These are phyloP conservation scores for Phrynocephalus versicolor DNA, from an alignment of 2,113 vertebrate genomes.

Conservation along the genomic window DNA sequence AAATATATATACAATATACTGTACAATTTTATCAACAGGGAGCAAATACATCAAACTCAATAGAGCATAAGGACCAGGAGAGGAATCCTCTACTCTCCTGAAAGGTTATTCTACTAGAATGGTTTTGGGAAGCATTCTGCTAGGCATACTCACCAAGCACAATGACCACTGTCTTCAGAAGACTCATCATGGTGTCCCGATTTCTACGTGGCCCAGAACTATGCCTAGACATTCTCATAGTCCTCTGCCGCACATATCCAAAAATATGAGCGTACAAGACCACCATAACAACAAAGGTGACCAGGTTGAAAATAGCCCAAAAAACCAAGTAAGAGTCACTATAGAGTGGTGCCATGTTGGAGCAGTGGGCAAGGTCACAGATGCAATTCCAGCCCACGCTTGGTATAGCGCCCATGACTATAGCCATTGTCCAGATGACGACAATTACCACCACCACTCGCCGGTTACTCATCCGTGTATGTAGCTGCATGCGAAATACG, in stretches of 20 bases:
- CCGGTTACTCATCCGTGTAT: constrained; percentile 97
- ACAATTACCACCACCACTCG: constrained; percentile 96
- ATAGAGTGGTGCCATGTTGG: constrained; percentile 98
- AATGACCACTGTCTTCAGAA: constrained; percentile 97
- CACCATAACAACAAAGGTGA: constrained; percentile 98
- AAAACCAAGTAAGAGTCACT: constrained; percentile 98
- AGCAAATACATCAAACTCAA: neutral
- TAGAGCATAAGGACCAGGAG: neutral
- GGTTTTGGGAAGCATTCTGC: neutral
- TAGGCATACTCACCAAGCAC: constrained; percentile 88
- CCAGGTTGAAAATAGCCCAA: constrained; percentile 98
- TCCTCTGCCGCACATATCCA: constrained; percentile 96
- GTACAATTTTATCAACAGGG: neutral
- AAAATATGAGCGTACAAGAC: constrained; percentile 98
- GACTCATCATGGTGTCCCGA: constrained; percentile 98
- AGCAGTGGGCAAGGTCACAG: constrained; percentile 89
- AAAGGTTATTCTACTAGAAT: neutral
- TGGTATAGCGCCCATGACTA: constrained; percentile 96
- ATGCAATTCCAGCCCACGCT: constrained; percentile 99
- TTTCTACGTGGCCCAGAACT: constrained; percentile 95
- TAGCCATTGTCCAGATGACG: constrained; percentile 99
- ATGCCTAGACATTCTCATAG: constrained; percentile 98
- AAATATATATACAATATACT: neutral
- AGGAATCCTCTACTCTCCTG: neutral
- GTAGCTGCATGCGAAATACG: constrained; percentile 98